These are phyloP conservation scores for Gymnogyps californianus DNA, from an alignment of 2,113 vertebrate species.

Conservation along the genomic window DNA sequence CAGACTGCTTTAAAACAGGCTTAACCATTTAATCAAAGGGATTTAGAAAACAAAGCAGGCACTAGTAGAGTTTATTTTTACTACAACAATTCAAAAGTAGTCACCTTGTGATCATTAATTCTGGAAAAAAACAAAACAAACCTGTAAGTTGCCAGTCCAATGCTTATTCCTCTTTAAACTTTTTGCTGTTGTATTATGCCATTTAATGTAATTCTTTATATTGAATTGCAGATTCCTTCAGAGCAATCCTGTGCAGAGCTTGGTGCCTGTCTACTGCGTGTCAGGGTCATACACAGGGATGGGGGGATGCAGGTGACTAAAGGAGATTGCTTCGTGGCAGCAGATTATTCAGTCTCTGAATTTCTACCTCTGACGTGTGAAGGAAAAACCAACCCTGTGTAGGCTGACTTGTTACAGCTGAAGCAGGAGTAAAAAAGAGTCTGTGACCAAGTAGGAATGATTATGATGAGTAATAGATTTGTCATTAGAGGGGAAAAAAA, in stretches of 20 bases:
- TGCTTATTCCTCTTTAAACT: neutral
- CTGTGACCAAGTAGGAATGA: neutral
- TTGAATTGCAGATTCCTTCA: neutral
- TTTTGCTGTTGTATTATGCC: neutral
- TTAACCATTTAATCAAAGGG: neutral
- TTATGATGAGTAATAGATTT: neutral
- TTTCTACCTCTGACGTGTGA: neutral
- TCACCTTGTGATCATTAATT: neutral
- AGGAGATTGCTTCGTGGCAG: neutral
- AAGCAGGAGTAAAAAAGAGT: neutral
- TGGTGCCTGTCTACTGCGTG: neutral
- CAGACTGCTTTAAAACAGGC: neutral
- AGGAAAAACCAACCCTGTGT: neutral
- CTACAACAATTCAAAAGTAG: neutral
- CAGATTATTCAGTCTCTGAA: neutral
- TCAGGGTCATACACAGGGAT: neutral
- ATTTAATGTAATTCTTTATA: neutral
- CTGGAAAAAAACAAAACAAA: neutral
- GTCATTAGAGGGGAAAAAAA: fast-evolving
- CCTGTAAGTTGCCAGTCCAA: neutral
- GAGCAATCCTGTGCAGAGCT: neutral
- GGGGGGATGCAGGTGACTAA: neutral
- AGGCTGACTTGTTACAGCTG: neutral
- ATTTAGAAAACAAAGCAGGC: neutral
- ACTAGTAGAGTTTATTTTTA: neutral